Percentiles rank a stretch among this genome's conserved stretches.
phyloP scores from a whole-genome alignment of 2,797 vertebrate genomes.

The Huso huso region DNA sequence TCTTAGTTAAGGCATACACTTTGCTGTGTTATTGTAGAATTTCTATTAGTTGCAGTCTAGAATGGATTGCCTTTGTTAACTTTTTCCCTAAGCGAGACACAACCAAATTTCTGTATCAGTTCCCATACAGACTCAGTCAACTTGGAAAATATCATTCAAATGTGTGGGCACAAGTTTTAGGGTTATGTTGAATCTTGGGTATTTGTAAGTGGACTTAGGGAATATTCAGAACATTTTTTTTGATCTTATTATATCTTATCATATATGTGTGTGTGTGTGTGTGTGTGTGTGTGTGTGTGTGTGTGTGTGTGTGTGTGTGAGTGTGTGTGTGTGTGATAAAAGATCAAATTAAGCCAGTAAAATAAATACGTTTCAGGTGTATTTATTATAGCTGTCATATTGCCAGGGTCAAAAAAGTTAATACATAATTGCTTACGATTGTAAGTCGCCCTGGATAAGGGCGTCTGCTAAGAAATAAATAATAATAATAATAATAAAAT shows the following conservation, averaged over 20 bases:
- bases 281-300: no score
- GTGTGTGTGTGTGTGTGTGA: no score
- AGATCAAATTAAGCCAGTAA: background rate
- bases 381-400: no score
- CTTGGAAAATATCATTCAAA: constrained; percentile 13
- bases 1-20: constrained; percentile 7
- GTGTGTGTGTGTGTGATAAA: background rate
- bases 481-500: no score
- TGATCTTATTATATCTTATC: no score
- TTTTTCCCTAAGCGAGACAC: constrained; percentile 5
- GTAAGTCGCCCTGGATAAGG: no score
- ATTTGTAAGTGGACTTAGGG: no score
- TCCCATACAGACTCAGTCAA: constrained; percentile 10
- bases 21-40: constrained; percentile 4
- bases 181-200: background rate
- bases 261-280: background rate
- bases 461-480: no score
- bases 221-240: no score
- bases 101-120: constrained; percentile 10
- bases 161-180: constrained; percentile 12
- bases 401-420: no score
- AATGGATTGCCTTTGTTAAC: constrained; percentile 7
- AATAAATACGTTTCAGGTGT: background rate
- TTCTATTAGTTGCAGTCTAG: constrained; percentile 1
- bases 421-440: no score